phyloP scores from a whole-genome alignment of 2,113 vertebrate genomes.

The Mormyrus iriodes region DNA sequence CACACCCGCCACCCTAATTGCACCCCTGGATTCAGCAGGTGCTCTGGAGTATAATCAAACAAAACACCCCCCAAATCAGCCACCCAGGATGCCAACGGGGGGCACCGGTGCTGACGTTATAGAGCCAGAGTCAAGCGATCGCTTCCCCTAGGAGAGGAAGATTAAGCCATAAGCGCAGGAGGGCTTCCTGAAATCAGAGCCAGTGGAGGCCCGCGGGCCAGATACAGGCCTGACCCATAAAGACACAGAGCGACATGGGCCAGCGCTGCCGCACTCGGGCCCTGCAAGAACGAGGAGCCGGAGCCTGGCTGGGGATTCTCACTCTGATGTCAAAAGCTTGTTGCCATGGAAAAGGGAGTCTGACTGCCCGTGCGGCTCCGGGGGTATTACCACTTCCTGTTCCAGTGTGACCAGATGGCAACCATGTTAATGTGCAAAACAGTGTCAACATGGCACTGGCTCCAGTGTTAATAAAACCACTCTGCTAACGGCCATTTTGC shows the following conservation, averaged over 20 bases:
- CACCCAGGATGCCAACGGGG: neutral
- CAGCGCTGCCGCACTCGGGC: neutral
- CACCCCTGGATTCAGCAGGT: neutral
- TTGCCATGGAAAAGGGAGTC: neutral
- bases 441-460: neutral
- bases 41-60: neutral
- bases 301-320: neutral
- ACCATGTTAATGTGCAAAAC: neutral
- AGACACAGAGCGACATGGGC: neutral
- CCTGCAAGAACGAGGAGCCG: neutral
- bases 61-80: neutral
- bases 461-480: neutral
- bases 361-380: neutral
- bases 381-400: neutral
- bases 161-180: neutral
- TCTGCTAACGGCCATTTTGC: neutral
- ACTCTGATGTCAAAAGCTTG: neutral
- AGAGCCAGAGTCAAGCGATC: neutral
- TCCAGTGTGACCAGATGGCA: neutral
- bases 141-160: slow-evolving; percentile 1
- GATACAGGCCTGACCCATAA: neutral
- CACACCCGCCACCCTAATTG: neutral
- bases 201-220: neutral
- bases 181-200: neutral
- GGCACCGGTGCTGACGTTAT: neutral